Percentiles rank a stretch among this genome's conserved stretches.
These are phyloP conservation scores for Tragelaphus imberbis DNA, from an alignment of 2,113 vertebrate genomes.

Conservation along the genomic window DNA sequence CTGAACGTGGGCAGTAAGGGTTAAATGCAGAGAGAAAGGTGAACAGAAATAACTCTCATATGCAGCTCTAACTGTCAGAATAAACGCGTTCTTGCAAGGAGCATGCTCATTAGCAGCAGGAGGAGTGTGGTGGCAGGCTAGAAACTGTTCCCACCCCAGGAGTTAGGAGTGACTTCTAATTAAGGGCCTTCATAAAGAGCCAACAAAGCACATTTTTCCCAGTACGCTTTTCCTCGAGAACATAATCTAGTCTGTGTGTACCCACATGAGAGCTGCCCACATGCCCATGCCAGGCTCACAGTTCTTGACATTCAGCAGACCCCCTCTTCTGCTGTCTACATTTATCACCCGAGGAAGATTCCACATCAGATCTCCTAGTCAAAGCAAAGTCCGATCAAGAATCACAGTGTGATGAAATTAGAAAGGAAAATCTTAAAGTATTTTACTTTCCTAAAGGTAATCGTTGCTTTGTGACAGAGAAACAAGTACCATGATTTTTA, in stretches of 20 bases:
- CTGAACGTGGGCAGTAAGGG: conserved; percentile 35
- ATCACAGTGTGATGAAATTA: not conserved
- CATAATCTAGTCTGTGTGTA: not conserved
- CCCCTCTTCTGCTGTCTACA: not conserved
- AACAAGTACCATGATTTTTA: conserved; percentile 16
- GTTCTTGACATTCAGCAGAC: not conserved
- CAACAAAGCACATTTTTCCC: conserved; percentile 18
- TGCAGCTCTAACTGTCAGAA: conserved; percentile 37
- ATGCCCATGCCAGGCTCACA: not conserved
- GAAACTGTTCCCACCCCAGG: conserved; percentile 33
- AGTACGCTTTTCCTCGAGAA: conserved; percentile 36
- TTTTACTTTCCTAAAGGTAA: conserved; percentile 12
- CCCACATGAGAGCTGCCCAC: not conserved
- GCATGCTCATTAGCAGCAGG: conserved; percentile 55
- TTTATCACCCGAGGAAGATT: not conserved
- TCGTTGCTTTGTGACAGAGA: conserved; percentile 5
- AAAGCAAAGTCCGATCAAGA: not conserved
- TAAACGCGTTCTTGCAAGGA: not conserved
- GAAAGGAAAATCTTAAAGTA: not conserved
- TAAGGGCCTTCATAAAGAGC: conserved; percentile 51
- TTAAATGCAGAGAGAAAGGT: conserved; percentile 39
- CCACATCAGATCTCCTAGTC: not conserved
- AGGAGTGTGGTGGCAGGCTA: not conserved
- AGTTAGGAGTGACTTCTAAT: conserved; percentile 50
- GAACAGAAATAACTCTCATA: conserved; percentile 55